phyloP scores from a whole-genome alignment of 2,113 vertebrate genomes.

The Philantomba maxwellii region DNA sequence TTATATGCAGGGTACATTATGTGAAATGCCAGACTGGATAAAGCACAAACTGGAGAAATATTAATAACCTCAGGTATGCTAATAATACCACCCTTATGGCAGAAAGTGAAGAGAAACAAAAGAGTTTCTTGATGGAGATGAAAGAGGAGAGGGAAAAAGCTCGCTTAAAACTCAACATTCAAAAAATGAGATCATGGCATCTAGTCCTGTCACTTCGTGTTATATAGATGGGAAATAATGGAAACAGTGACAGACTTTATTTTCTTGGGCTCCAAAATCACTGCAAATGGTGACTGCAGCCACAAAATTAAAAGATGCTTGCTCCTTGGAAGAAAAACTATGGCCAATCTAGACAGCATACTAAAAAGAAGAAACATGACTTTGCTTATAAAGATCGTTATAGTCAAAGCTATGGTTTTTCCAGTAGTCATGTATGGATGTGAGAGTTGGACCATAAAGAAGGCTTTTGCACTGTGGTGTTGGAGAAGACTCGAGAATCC shows the following conservation, averaged over 20 bases:
- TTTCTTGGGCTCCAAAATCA: background rate
- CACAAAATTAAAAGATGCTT: background rate
- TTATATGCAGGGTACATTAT: background rate
- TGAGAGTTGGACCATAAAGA: background rate
- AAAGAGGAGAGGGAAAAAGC: background rate
- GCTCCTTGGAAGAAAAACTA: background rate
- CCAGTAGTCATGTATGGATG: background rate
- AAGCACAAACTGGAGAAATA: background rate
- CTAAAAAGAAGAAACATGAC: background rate
- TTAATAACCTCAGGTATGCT: background rate
- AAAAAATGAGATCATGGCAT: background rate
- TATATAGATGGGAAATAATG: background rate
- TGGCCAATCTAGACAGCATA: background rate
- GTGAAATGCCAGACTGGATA: background rate
- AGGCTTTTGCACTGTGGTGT: background rate
- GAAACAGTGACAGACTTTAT: background rate
- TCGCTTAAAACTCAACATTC: background rate
- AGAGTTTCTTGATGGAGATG: background rate
- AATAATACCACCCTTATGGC: background rate
- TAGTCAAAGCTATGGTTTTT: background rate
- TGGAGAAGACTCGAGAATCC: background rate
- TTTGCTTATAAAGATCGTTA: background rate
- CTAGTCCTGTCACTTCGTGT: background rate
- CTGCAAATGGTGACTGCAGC: background rate
- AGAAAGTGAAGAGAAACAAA: background rate